Evolutionary conservation across 2,888 invertebrate genomes (phyloP), one percentile per base, ranked within the genome.

Genomic region (Chromoteleia sp.): DNA sequence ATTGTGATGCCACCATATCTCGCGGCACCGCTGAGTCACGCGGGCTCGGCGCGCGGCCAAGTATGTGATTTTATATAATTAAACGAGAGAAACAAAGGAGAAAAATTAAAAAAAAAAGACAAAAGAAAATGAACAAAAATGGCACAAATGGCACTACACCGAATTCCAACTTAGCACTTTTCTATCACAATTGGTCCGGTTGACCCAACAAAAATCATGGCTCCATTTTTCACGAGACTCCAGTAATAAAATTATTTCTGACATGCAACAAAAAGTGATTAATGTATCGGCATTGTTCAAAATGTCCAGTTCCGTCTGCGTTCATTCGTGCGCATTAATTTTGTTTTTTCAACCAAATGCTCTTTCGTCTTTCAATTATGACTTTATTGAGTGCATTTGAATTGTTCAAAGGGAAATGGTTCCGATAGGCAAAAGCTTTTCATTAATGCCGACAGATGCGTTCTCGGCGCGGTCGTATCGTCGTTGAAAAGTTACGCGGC

Each of bases 1-100:
- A 91, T 91, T 95, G 95, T 95, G 95, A 95, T 95, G 94, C 94
- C 95, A 95, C 94, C 95, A 95, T 95, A 95, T 95, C 95, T 94
- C 93, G 94, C 94, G 94, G 94, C 94, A 89, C 85, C 88, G 91
- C 91, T 89, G 91, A 90, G 91, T 89, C 90, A 89, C 86, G 88
- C 82, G 86, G 89, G 88, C 91, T 91, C 91, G 89, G 91, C 89
- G 87, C 87, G 88, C 89, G 88, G 91, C 91, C 89, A 91, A 91
- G 90, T 91, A 91, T 91, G 91, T 91, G 91, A 92, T 92, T 91
- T 92, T 91, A 90, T 91, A 91, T 79, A 54, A 79, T 76, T 79
- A 82, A 67, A 54, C 39, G 59, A 56, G 41, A 17, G 33, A 52
- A 56, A 68, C 43, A 48, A 54, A 29, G 29, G 29, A 8, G 43